These are phyloP conservation scores for Corythaeola cristata DNA, from an alignment of 2,113 vertebrate genomes.

Conservation along the genomic window DNA sequence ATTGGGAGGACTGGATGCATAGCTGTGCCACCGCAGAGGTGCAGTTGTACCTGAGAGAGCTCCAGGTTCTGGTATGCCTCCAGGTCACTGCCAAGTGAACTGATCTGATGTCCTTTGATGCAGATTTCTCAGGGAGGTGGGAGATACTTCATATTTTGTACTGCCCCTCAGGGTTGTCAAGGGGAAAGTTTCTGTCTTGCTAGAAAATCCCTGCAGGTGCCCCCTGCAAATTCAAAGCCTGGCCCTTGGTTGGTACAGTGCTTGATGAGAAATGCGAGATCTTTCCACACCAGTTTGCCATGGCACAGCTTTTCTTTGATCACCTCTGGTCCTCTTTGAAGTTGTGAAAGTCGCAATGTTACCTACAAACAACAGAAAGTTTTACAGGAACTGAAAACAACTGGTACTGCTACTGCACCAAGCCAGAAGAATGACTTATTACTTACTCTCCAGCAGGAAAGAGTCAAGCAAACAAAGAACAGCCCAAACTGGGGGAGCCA, in stretches of 20 bases:
- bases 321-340: neutral
- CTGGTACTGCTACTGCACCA: neutral
- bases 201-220: neutral
- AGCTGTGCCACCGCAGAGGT: accelerated
- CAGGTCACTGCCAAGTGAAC: neutral
- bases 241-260: neutral
- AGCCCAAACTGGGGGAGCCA: neutral
- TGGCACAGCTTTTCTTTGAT: neutral
- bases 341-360: neutral
- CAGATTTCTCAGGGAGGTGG: neutral
- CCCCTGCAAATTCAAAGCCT: neutral
- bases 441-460: neutral
- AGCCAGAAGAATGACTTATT: neutral
- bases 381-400: neutral
- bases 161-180: neutral
- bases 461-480: neutral
- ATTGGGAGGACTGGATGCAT: neutral
- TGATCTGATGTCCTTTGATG: neutral
- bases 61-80: neutral
- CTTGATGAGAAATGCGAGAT: accelerated
- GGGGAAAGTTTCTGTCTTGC: neutral
- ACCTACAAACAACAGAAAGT: neutral
- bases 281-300: neutral
- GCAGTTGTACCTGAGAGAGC: neutral
- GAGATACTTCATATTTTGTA: neutral